Conservation (phyloP, 2,113 vertebrate genomes). For the Dasypus novemcinctus region DNA sequence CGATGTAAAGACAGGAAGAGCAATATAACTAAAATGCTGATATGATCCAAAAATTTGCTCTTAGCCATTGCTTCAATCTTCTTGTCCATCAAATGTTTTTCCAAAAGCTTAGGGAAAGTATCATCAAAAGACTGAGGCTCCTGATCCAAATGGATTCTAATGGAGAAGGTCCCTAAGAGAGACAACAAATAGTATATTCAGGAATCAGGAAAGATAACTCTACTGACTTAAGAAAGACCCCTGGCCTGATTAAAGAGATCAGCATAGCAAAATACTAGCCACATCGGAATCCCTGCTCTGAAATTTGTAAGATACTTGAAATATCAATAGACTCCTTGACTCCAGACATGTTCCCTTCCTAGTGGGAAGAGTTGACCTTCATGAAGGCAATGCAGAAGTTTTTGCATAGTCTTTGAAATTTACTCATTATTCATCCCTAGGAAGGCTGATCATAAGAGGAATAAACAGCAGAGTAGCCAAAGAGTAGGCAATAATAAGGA, state of each 20-base stretch:
- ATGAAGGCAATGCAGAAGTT: not conserved
- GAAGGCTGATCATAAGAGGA: not conserved
- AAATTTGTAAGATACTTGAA: not conserved
- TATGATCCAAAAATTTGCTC: not conserved
- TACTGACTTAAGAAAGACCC: not conserved
- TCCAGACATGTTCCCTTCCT: not conserved
- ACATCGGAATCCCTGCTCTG: not conserved
- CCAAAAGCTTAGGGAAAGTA: not conserved
- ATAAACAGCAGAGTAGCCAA: not conserved
- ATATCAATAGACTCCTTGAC: not conserved
- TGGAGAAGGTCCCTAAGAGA: not conserved
- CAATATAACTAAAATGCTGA: not conserved
- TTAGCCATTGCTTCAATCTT: not conserved
- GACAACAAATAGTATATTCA: not conserved
- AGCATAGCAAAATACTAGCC: not conserved
- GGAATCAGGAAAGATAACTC: not conserved
- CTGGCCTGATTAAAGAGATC: conserved; percentile 3
- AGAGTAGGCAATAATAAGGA: not conserved
- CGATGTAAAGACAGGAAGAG: not conserved
- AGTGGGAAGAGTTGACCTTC: not conserved
- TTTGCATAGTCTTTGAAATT: not conserved
- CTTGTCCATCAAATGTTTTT: not conserved
- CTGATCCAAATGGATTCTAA: not conserved
- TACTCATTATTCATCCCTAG: not conserved
- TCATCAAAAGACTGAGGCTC: not conserved